Base-by-base conservation (phyloP, 92 coral and sea anemone species). In the Porites lobata region DNA sequence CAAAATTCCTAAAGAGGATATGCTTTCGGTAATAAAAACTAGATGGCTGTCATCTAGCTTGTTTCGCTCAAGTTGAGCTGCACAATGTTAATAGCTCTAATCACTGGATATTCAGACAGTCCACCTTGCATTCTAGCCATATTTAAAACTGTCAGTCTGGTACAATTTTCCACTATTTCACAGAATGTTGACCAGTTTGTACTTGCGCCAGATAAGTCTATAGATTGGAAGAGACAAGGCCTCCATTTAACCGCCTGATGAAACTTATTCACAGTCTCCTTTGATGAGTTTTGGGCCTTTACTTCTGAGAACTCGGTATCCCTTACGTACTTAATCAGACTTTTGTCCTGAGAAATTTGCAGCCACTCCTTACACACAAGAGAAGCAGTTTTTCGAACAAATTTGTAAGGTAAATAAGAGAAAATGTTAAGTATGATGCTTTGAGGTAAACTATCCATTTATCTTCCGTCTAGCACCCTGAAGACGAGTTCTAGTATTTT, bases 331-430 rank as follows among this genome's bases (percentile, higher is more conserved):
- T 75, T 51, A 61, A 77, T 4, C 67, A 69, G 29, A 20, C 47
- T 77, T 57, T 29, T 26, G 69, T 77, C 81, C 22, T 58, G 26
- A 22, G 68, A 66, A 56, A 18, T 3, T 58, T 77, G 24, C 47
- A 47, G 58, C 81, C 81, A 77, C 57, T 26, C 68, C 38, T 56
- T 77, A n/a, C 81, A 77, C 81, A 77, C 81, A 66, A 77, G 19
- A 21, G 81, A 77, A 19, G 50, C 69, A 21, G 81, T 77, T 19
- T 24, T 61, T 50, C 47, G 67, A 43, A 77, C 53, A 77, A 77
- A 77, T 32, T 77, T 77, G 26, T 57, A 77, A 5, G 81, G 69
- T 24, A 77, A 77, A 51, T 57, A 56, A 77, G 68, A 57, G 52
- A 77, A 77, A 68, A 77, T 29, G 81, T 38, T 38, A 38, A 38